Base-by-base conservation (phyloP, 2,113 vertebrate species). In the Coreoperca whiteheadi region DNA sequence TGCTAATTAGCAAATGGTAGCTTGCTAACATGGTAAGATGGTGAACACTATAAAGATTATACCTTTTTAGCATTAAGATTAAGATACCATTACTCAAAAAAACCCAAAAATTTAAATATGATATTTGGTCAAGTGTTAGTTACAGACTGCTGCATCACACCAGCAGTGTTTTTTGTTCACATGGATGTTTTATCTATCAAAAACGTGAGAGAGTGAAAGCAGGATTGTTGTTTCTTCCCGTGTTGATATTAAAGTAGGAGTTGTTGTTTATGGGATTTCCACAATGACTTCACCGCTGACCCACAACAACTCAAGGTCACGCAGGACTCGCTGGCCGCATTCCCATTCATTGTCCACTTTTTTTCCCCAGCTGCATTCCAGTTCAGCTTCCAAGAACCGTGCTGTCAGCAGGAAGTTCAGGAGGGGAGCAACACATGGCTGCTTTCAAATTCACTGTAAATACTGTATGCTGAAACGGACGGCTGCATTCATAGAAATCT, bases 121-220 rank as follows among this genome's bases (percentile, higher is more conserved):
- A 70, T 30, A 15, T 75, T 79, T n/a, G 57, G 69, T 68, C 32
- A 66, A 56, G 53, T 71, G 25, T 20, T n/a, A 28, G 79, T 89
- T 83, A 34, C 85, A 82, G 63, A 6, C 54, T 21, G 75, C 92
- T 91, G 84, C 87, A 85, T 91, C 86, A 87, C 66, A 12, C 37
- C 56, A 21, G 39, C 39, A 14, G 51, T 63, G 16, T 59, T 81
- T 43, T 69, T 43, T 15, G 3, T 34, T 51, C 63, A 20, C 39
- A 1, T 34, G 39, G 12, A 65, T 81, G 71, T 65, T 85, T 81
- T 25, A 59, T 86, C 74, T 54, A 37, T 81, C 46, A 48, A 41
- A 54, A 59, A 14, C 0, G 3, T 18, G 60, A 59, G 25, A 86
- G 78, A 86, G 80, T 72, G 63, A 86, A 78, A 87, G 83, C 61